A percentile compares a stretch with the other conserved stretches of the same genome.
Evolutionary conservation across 2,113 vertebrate genomes (phyloP).

Genomic region (Lampris megalopsis): DNA sequence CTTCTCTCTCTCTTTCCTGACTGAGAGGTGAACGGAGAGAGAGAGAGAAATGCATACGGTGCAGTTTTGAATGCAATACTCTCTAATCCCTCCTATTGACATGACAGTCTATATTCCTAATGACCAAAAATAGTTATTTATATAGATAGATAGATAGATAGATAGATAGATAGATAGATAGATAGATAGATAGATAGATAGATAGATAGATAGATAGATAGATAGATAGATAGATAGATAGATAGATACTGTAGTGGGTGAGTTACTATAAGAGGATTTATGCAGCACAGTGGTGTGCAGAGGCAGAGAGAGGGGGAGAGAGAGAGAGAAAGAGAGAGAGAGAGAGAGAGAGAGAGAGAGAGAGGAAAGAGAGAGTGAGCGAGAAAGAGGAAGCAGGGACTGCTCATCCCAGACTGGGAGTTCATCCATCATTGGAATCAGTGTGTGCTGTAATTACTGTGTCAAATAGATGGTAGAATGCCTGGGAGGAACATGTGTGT

Average conservation of each 20-base stretch:
- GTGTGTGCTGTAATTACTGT: conserved; percentile 89
- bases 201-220: conserved; percentile 26
- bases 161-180: neutral
- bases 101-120: conserved; percentile 36
- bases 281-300: neutral
- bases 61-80: neutral
- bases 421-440: conserved; percentile 88
- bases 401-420: conserved; percentile 83
- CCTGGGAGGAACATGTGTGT: conserved; percentile 73
- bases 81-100: conserved; percentile 24
- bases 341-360: conserved; percentile 25
- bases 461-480: conserved; percentile 85
- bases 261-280: too few relatives aligned
- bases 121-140: neutral
- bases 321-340: conserved; percentile 15
- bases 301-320: conserved; percentile 30
- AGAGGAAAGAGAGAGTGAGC: conserved; percentile 34
- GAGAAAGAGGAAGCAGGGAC: conserved; percentile 61
- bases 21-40: conserved; percentile 18
- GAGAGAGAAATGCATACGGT: conserved; percentile 15
- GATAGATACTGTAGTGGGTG: too few relatives aligned
- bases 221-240: conserved; percentile 25
- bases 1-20: conserved; percentile 28
- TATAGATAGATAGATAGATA: neutral
- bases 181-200: neutral